Conservation (phyloP, 2,888 invertebrate species). For the Brachycybe producta region DNA sequence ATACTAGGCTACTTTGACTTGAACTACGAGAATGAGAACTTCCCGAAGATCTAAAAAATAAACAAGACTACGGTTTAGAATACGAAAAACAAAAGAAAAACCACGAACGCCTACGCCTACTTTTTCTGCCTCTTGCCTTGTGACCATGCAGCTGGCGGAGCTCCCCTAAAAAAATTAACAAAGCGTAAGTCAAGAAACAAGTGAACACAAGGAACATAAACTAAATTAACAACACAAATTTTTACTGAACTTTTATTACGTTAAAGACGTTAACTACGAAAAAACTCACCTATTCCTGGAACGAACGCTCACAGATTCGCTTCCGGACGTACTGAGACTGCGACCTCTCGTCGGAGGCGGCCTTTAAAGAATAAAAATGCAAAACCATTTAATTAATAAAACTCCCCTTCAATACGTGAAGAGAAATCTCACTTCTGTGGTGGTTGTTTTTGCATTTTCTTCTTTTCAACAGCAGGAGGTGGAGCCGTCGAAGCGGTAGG, state of each 20-base stretch:
- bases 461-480: slow-evolving; percentile 4
- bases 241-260: too few relatives aligned
- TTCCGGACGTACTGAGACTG: slow-evolving; percentile 8
- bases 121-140: too few relatives aligned
- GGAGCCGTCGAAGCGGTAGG: background rate
- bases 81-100: too few relatives aligned
- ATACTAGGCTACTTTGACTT: slow-evolving; percentile 12
- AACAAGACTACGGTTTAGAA: too few relatives aligned
- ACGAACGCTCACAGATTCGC: background rate
- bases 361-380: background rate
- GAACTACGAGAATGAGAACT: slow-evolving; percentile 8
- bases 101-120: too few relatives aligned
- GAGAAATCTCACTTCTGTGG: background rate
- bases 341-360: slow-evolving; percentile 1
- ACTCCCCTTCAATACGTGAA: background rate
- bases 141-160: too few relatives aligned
- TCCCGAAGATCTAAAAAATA: background rate
- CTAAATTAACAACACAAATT: too few relatives aligned
- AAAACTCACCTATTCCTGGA: slow-evolving; percentile 9
- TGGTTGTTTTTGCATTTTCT: background rate
- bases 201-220: too few relatives aligned
- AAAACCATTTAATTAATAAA: background rate
- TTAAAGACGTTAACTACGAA: too few relatives aligned
- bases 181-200: too few relatives aligned
- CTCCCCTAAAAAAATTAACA: too few relatives aligned